Evolutionary conservation across 2,797 vertebrate genomes (phyloP), one percentile per base, ranked within the genome.

Genomic region (Nannoperca obscura): DNA sequence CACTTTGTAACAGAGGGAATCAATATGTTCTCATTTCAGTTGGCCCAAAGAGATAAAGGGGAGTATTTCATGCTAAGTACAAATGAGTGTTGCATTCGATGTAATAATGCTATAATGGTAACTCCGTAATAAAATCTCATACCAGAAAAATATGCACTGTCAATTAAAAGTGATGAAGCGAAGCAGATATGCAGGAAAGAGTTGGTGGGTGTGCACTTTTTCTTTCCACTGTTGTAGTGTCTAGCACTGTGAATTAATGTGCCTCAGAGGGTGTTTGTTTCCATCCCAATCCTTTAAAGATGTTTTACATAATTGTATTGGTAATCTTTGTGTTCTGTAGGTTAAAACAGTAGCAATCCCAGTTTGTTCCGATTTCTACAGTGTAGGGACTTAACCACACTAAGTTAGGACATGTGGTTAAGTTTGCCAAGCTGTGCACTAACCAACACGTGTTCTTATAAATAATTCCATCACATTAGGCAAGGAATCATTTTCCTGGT

Each of bases 241-340:
- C 64, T 15, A 49, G 72, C 62, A 64, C 57, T 53, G 53, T 65
- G 42, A 85, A 88, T 71, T 62, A 76, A 81, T 81, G 81, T 57
- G 20, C 83, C 85, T 83, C 76, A 47, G 57, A 81, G 74, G 80
- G 75, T 59, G 77, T 81, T 75, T 67, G 70, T 77, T 83, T 82
- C 79, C 86, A 81, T 82, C 75, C 73, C 59, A 80, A 80, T 69
- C 76, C 58, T 82, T 81, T 80, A 75, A 81, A 87, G 72, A 82
- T 50, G 64, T 71, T 88, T 76, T 69, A 61, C 71, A 83, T 87
- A 87, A 86, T 81, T 88, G 61, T 68, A 69, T 76, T 76, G 74
- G 53, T 86, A 84, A 88, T 87, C 84, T 81, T 52, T 67, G 44
- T 83, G 78, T 72, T 83, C 60, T 82, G 57, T 74, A 69, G 58